Evolutionary conservation across 2,113 vertebrate species (phyloP).

Genomic region (Riparia riparia): DNA sequence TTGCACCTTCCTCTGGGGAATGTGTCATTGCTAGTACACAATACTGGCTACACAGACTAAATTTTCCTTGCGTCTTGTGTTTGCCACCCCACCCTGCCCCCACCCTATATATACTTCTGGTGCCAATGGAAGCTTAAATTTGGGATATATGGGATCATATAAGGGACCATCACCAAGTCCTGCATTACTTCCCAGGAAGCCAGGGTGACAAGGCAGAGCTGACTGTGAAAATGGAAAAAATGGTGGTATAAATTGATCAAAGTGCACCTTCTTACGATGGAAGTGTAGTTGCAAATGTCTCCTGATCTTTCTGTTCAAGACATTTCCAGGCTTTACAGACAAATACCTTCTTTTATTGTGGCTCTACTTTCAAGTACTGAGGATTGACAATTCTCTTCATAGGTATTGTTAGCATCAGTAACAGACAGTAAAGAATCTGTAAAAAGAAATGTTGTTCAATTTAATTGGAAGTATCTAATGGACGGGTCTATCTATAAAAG

Average conservation of each 20-base stretch:
- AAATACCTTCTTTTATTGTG: neutral
- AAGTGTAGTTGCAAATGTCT: neutral
- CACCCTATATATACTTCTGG: neutral
- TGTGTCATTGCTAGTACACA: neutral
- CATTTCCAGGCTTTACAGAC: neutral
- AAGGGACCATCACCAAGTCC: neutral
- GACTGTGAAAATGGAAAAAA: neutral
- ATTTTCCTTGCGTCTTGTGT: neutral
- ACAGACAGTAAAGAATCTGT: neutral
- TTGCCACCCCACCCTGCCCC: rapidly evolving
- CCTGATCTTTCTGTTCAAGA: neutral
- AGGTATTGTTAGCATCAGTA: neutral
- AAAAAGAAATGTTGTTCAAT: neutral
- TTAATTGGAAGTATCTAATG: constrained; percentile 16
- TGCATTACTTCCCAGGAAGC: neutral
- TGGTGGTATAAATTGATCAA: neutral
- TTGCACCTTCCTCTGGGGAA: neutral
- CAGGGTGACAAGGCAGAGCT: neutral
- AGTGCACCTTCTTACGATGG: neutral
- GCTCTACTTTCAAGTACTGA: neutral
- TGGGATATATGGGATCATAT: neutral
- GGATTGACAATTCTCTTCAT: neutral
- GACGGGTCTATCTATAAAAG: neutral
- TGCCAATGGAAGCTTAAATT: neutral
- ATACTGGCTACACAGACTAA: neutral